A percentile compares a stretch with the other conserved stretches of the same genome.
phyloP scores from a whole-genome alignment of 2,797 vertebrate species.

The Morelia viridis region DNA sequence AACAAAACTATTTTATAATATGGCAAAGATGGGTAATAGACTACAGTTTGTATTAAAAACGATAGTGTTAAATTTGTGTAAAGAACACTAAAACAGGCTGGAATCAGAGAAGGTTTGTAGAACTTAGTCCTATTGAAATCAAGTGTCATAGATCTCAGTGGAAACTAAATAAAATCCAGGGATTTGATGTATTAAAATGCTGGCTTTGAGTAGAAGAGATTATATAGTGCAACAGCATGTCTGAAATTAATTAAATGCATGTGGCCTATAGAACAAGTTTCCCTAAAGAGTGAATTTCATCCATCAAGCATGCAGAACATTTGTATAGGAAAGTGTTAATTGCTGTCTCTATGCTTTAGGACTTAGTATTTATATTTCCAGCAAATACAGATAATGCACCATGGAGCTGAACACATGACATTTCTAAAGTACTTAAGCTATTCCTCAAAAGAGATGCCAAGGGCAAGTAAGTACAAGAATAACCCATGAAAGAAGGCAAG shows the following conservation, averaged over 20 bases:
- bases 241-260: not conserved
- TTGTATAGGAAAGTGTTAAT: not conserved
- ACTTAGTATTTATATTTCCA: not conserved
- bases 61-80: not conserved
- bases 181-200: not conserved
- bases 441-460: constrained; percentile 28
- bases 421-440: not conserved
- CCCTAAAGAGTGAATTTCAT: not conserved
- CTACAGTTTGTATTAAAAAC: not conserved
- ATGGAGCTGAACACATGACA: not conserved
- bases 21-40: not conserved
- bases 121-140: not conserved
- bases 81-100: not conserved
- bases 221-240: not conserved
- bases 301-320: not conserved
- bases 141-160: not conserved
- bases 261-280: not conserved
- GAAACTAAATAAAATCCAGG: not conserved
- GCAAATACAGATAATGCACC: not conserved
- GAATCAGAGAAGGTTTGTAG: not conserved
- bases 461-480: constrained; percentile 18
- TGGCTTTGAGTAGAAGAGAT: not conserved
- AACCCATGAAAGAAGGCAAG: constrained; percentile 11
- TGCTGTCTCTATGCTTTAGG: not conserved
- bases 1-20: not conserved